phyloP scores from a whole-genome alignment of 2,113 vertebrate genomes.

The Cettia cetti region DNA sequence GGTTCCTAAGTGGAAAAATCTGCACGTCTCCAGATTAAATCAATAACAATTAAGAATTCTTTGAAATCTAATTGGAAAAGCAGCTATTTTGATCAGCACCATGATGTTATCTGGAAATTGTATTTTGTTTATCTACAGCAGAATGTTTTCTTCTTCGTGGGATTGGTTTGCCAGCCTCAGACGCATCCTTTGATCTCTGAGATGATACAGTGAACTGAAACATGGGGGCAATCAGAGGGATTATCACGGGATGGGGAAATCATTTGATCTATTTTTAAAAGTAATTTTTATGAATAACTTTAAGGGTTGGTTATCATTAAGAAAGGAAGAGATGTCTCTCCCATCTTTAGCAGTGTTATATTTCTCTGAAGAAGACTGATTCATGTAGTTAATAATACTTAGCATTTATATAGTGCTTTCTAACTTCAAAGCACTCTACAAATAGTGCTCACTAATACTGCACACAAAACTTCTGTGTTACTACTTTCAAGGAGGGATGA shows the following conservation, averaged over 20 bases:
- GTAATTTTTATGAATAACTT: constrained; percentile 53
- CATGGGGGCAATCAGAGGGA: constrained; percentile 48
- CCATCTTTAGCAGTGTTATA: constrained; percentile 12
- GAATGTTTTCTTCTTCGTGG: constrained; percentile 28
- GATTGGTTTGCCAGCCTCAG: constrained; percentile 44
- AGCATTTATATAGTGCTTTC: constrained; percentile 37
- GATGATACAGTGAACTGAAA: constrained; percentile 62
- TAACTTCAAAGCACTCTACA: constrained; percentile 47
- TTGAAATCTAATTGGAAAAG: constrained; percentile 70
- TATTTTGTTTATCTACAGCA: constrained; percentile 65
- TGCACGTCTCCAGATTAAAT: constrained; percentile 63
- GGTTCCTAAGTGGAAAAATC: constrained; percentile 44
- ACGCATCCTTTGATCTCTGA: constrained; percentile 60
- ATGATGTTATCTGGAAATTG: constrained; percentile 68
- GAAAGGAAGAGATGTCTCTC: constrained; percentile 19
- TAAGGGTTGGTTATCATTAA: constrained; percentile 49
- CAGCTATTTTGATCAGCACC: constrained; percentile 55
- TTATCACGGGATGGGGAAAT: constrained; percentile 41
- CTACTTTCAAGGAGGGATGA: background rate
- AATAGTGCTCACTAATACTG: background rate
- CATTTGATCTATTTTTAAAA: constrained; percentile 68
- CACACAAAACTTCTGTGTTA: background rate
- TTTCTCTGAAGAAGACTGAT: constrained; percentile 52
- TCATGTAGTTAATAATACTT: constrained; percentile 42
- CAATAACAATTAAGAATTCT: constrained; percentile 70